phyloP scores from a whole-genome alignment of 2,797 vertebrate genomes.

The Taenioides sp. region DNA sequence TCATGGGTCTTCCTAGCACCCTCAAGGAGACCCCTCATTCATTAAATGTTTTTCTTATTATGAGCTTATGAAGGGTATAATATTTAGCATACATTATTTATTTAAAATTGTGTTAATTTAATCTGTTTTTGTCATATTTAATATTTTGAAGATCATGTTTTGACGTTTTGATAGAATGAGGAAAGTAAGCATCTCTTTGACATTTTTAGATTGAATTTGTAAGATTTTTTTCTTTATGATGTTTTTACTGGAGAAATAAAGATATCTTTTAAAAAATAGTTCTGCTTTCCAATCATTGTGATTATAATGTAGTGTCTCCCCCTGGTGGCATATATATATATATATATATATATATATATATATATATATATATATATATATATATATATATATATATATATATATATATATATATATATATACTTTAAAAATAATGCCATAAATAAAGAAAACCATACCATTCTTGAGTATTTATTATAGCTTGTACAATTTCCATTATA shows the following conservation, averaged over 20 bases:
- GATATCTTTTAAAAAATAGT: conserved; percentile 58
- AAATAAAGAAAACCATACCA: too few species aligned
- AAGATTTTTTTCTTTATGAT: conserved; percentile 61
- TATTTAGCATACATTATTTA: conserved; percentile 55
- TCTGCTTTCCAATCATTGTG: background rate
- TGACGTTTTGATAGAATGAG: conserved; percentile 46
- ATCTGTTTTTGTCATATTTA: conserved; percentile 45
- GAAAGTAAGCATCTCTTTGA: conserved; percentile 53
- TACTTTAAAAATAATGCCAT: too few species aligned
- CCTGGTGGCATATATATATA: conserved; percentile 34
- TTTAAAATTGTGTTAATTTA: conserved; percentile 49
- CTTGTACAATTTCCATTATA: too few species aligned
- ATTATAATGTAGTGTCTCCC: conserved; percentile 33
- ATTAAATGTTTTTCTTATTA: conserved; percentile 57
- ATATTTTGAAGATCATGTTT: conserved; percentile 43
- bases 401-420: too few species aligned
- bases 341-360: background rate
- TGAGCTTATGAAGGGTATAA: conserved; percentile 30
- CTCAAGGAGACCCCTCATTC: conserved; percentile 30
- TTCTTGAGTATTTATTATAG: too few species aligned
- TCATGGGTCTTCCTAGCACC: conserved; percentile 47
- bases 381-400: too few species aligned
- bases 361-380: too few species aligned
- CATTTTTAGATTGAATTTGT: conserved; percentile 69
- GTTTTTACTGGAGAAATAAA: conserved; percentile 80